Evolutionary conservation across 2,888 invertebrate genomes (phyloP).

Genomic region (Diachrysia chrysitis): DNA sequence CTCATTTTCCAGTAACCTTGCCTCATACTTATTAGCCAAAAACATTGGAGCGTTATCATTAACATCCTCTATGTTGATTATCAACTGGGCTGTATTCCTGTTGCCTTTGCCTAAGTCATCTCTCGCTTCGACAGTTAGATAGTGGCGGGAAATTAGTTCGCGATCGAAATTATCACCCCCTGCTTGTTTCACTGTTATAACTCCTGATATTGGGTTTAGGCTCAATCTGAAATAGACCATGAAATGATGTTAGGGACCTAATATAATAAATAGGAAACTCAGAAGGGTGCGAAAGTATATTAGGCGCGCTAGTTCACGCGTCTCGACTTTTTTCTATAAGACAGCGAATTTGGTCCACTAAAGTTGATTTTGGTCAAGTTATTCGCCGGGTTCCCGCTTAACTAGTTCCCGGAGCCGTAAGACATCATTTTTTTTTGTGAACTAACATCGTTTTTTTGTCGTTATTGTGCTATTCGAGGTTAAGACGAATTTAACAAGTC

Average conservation of each 20-base stretch:
- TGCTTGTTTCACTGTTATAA: constrained; percentile 94
- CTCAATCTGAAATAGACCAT: constrained; percentile 90
- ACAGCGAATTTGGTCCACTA: too few species aligned
- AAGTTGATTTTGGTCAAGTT: too few species aligned
- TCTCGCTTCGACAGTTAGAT: constrained; percentile 96
- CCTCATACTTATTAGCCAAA: constrained; percentile 94
- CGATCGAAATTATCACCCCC: constrained; percentile 95
- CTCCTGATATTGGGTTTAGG: constrained; percentile 94
- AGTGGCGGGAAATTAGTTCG: constrained; percentile 94
- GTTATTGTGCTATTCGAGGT: too few species aligned
- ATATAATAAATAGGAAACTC: too few species aligned
- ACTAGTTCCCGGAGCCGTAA: too few species aligned
- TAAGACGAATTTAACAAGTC: too few species aligned
- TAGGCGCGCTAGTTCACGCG: too few species aligned
- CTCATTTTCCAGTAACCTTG: constrained; percentile 95
- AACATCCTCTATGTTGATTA: constrained; percentile 95
- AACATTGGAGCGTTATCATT: constrained; percentile 97
- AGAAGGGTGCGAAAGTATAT: too few species aligned
- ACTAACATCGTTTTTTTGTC: too few species aligned
- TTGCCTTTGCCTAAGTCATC: constrained; percentile 95
- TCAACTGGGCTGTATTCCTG: constrained; percentile 95
- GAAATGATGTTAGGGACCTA: background rate
- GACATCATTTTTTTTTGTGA: too few species aligned
- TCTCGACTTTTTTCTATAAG: too few species aligned
- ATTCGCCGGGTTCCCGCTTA: too few species aligned